phyloP scores from a whole-genome alignment of 2,888 invertebrate genomes.

The Thecocarcelia acutangulata region DNA sequence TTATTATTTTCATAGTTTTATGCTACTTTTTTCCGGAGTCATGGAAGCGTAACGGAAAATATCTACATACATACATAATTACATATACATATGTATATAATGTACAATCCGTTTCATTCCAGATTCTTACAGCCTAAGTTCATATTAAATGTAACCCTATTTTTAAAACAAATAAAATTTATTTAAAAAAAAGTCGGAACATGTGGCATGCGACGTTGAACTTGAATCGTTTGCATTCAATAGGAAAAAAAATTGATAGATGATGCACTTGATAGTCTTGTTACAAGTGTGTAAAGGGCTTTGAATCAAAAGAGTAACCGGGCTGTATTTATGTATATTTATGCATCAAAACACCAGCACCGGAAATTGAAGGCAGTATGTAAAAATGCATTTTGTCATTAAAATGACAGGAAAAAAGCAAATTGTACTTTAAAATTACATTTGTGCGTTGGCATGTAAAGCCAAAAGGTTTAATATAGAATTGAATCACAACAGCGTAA shows the following conservation, averaged over 20 bases:
- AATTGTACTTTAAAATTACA: conserved; percentile 9
- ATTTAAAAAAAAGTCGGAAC: conserved; percentile 14
- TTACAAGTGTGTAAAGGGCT: background rate
- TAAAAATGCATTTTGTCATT: conserved; percentile 43
- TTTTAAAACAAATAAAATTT: conserved; percentile 30
- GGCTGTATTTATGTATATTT: conserved; percentile 35
- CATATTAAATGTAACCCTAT: conserved; percentile 23
- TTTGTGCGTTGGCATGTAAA: background rate
- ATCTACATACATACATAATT: background rate
- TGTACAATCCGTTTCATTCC: background rate
- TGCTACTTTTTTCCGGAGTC: conserved; percentile 13
- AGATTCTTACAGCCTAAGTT: too few relatives aligned
- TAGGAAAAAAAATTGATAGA: background rate
- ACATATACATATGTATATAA: background rate
- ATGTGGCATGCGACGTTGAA: conserved; percentile 65
- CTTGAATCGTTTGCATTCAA: conserved; percentile 61
- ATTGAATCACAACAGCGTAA: too few relatives aligned
- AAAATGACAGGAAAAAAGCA: conserved; percentile 1
- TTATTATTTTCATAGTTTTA: too few relatives aligned
- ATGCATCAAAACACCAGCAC: conserved; percentile 54
- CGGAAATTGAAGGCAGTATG: conserved; percentile 64
- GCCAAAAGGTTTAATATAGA: background rate
- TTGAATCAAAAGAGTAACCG: conserved; percentile 46
- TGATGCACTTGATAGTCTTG: conserved; percentile 19
- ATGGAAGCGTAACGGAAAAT: conserved; percentile 66